Conservation (phyloP, 1,140 invertebrate species). For the Brachionus paranguensis region DNA sequence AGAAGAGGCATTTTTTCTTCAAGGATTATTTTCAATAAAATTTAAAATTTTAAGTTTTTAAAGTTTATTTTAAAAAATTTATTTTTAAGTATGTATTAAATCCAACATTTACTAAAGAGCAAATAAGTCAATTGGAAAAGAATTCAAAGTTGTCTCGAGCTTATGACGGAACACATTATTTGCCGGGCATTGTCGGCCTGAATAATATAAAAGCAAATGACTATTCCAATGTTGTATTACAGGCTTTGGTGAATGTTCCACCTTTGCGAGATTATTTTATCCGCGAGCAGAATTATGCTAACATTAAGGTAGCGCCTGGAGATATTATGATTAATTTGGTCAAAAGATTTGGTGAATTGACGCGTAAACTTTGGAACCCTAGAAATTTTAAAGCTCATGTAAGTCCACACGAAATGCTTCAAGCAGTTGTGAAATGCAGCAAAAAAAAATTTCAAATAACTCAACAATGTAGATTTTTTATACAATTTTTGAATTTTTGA, state of each 20-base stretch:
- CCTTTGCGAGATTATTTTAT: slow-evolving; percentile 91
- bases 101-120: slow-evolving; percentile 80
- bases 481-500: not conserved
- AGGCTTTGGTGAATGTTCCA: slow-evolving; percentile 80
- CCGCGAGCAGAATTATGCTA: slow-evolving; percentile 63
- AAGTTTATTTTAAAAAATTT: too few species aligned
- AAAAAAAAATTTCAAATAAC: slow-evolving; percentile 97
- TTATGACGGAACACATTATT: slow-evolving; percentile 91
- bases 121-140: slow-evolving; percentile 73
- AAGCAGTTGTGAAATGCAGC: slow-evolving; percentile 95
- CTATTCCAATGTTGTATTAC: slow-evolving; percentile 83
- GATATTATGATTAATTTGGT: slow-evolving; percentile 70
- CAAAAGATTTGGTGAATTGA: slow-evolving; percentile 90
- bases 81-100: slow-evolving; percentile 77
- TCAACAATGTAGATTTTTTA: slow-evolving; percentile 69
- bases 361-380: slow-evolving; percentile 98
- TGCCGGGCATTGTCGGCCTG: slow-evolving; percentile 81
- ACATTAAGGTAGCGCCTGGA: slow-evolving; percentile 31
- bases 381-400: slow-evolving; percentile 98
- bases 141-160: slow-evolving; percentile 82
- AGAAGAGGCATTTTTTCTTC: too few species aligned
- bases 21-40: too few species aligned
- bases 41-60: too few species aligned
- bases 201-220: slow-evolving; percentile 99
- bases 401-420: slow-evolving; percentile 98